These are phyloP conservation scores for Tineola bisselliella DNA, from an alignment of 2,888 invertebrate genomes.

Conservation along the genomic window DNA sequence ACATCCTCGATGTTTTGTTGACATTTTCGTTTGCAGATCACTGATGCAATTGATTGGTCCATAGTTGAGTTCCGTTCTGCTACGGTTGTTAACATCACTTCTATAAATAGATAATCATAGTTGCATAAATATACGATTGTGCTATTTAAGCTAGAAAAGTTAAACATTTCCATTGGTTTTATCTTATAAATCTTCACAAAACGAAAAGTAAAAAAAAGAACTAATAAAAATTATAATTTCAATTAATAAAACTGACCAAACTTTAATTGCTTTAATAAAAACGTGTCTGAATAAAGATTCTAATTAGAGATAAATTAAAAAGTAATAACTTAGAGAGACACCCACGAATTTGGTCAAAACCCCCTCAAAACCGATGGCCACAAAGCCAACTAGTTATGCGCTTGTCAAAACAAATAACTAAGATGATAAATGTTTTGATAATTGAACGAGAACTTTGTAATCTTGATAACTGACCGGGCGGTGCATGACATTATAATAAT, in stretches of 20 bases:
- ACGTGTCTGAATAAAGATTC: background rate
- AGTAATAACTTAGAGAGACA: constrained; percentile 1
- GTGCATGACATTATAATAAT: background rate
- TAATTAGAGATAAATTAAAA: constrained; percentile 6
- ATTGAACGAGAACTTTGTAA: background rate
- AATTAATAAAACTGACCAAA: background rate
- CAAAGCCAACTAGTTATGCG: constrained; percentile 14
- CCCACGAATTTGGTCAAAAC: background rate
- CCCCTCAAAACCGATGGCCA: background rate
- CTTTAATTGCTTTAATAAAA: background rate
- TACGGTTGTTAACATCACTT: background rate
- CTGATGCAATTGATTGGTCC: background rate
- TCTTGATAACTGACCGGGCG: background rate
- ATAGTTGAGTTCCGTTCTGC: background rate
- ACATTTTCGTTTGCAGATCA: background rate
- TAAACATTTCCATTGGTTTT: too few relatives aligned
- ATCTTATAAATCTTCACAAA: too few relatives aligned
- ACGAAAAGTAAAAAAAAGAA: background rate
- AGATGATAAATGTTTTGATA: constrained; percentile 16
- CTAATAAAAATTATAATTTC: background rate
- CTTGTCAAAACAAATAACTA: constrained; percentile 17
- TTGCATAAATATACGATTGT: too few relatives aligned
- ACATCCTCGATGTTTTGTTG: background rate
- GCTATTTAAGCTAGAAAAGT: too few relatives aligned
- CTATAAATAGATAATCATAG: too few relatives aligned